Conservation (phyloP, 2,888 invertebrate species). For the Cacoxenus indagator region DNA sequence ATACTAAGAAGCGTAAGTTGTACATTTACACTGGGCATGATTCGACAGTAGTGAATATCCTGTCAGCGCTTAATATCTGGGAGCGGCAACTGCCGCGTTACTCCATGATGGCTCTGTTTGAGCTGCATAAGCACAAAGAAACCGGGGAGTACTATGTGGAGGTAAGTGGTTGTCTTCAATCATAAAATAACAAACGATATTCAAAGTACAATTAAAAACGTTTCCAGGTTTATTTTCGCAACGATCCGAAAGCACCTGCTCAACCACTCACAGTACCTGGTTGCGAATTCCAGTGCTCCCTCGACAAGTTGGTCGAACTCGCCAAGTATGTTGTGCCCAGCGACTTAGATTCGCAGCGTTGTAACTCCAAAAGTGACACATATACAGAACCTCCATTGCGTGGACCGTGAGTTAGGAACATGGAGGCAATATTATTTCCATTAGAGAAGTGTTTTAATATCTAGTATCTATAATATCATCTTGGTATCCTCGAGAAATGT, state of each 20-base stretch:
- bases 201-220: too few species aligned
- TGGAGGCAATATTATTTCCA: too few species aligned
- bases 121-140: conserved; percentile 74
- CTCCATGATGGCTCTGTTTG: conserved; percentile 76
- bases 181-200: too few species aligned
- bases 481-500: too few species aligned
- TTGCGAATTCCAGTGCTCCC: conserved; percentile 76
- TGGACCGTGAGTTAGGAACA: conserved; percentile 67
- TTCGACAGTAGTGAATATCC: conserved; percentile 78
- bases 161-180: conserved; percentile 55
- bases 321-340: conserved; percentile 73
- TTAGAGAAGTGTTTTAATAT: too few species aligned
- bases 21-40: conserved; percentile 82
- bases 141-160: conserved; percentile 72
- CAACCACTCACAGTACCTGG: conserved; percentile 75
- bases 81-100: conserved; percentile 77
- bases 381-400: conserved; percentile 73
- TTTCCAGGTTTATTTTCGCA: conserved; percentile 68
- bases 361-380: conserved; percentile 72
- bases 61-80: conserved; percentile 78
- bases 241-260: conserved; percentile 73
- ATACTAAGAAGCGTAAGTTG: conserved; percentile 73
- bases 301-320: conserved; percentile 73
- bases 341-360: conserved; percentile 73
- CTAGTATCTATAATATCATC: too few species aligned